A percentile compares a stretch with the other conserved stretches of the same genome.
Evolutionary conservation across 2,888 invertebrate genomes (phyloP).

Genomic region (Cephalotes varians): DNA sequence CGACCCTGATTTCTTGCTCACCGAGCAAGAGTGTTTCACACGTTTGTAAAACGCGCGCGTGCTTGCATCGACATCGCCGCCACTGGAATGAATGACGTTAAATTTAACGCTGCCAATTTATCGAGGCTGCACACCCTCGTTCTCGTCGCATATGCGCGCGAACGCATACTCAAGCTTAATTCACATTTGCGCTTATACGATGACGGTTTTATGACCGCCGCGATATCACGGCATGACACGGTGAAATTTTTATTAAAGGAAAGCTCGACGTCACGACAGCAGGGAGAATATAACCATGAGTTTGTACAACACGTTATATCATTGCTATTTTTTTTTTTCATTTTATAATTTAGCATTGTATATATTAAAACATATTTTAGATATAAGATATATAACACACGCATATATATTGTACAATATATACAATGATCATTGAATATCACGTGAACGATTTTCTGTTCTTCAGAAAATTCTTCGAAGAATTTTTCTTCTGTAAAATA

Average conservation of each 20-base stretch:
- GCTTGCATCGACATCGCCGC: constrained; percentile 14
- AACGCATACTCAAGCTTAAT: constrained; percentile 44
- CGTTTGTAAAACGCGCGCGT: constrained; percentile 60
- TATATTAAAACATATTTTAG: background rate
- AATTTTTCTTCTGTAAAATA: background rate
- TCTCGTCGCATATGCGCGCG: constrained; percentile 37
- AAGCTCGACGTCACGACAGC: background rate
- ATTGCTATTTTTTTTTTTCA: background rate
- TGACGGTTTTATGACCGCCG: constrained; percentile 32
- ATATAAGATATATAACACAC: background rate
- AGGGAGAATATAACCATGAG: background rate
- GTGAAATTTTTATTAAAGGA: constrained; percentile 48
- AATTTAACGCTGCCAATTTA: constrained; percentile 82
- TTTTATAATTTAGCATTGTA: constrained; percentile 2
- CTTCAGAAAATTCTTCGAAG: background rate
- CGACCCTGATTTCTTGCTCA: constrained; percentile 12
- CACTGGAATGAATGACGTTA: constrained; percentile 79
- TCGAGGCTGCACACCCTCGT: constrained; percentile 69
- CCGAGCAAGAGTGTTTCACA: constrained; percentile 35
- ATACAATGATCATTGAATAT: background rate
- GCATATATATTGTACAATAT: background rate
- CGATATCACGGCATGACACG: constrained; percentile 24
- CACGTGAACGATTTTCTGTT: background rate
- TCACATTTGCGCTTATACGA: constrained; percentile 47
- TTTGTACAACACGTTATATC: background rate